Percentiles rank a stretch among this genome's conserved stretches.
These are phyloP conservation scores for Macropis europaea DNA, from an alignment of 2,888 invertebrate species.

Conservation along the genomic window DNA sequence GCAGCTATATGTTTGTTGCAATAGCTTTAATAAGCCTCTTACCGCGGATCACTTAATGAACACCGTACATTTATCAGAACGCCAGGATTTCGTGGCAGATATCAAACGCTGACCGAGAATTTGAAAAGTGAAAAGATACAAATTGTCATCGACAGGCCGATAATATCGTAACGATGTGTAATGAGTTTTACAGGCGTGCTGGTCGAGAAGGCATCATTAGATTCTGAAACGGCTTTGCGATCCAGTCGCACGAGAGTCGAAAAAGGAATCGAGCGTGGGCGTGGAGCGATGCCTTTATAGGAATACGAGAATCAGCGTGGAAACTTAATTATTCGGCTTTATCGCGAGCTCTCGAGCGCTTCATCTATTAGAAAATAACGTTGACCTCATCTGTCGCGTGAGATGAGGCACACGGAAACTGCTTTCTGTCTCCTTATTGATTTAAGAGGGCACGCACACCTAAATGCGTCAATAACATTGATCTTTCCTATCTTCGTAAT, in stretches of 20 bases:
- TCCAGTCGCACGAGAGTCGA: constrained; percentile 44
- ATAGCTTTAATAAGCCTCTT: no score
- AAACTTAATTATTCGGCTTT: constrained; percentile 56
- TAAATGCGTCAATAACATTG: no score
- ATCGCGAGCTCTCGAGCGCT: constrained; percentile 34
- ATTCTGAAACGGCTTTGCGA: constrained; percentile 40
- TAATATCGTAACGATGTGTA: background rate
- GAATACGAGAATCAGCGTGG: constrained; percentile 54
- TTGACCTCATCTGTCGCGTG: constrained; percentile 51
- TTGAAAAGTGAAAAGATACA: background rate
- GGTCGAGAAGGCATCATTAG: constrained; percentile 29
- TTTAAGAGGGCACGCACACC: no score
- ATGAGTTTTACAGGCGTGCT: constrained; percentile 2
- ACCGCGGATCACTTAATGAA: no score
- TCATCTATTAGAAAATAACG: constrained; percentile 58
- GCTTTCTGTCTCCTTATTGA: constrained; percentile 16
- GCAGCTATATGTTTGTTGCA: no score
- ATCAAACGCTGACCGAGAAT: background rate
- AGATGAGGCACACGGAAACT: constrained; percentile 36
- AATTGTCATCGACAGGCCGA: background rate
- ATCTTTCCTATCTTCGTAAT: no score
- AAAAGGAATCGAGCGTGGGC: constrained; percentile 53
- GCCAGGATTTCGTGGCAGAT: no score
- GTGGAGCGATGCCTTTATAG: constrained; percentile 53
- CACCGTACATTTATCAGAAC: no score